Evolutionary conservation across 2,888 invertebrate species (phyloP), one percentile per base, ranked within the genome.

Genomic region (Protophormia terraenovae): DNA sequence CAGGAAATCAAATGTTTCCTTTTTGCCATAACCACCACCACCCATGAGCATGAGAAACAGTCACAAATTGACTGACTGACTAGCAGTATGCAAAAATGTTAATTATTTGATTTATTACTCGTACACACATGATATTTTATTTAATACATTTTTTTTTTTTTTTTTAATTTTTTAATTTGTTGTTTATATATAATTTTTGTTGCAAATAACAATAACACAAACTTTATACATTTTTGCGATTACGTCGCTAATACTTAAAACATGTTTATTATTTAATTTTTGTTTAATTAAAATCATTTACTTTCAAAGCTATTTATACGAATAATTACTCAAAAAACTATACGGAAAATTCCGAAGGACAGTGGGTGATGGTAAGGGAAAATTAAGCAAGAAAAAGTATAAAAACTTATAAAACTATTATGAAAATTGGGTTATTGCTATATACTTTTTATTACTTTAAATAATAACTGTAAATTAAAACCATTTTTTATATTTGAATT

Each of bases 211-310:
- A 50, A 62, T 10, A 29, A 67, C n/a, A n/a, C n/a, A 16, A 55
- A 32, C 19, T 41, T 29, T 55, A 24, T 71, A 8, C 47, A 38
- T 58, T 58, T 62, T 60, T 69, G 38, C 38, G 64, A 73, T 80
- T 84, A 73, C 53, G 45, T 64, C 69, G 41, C 27, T 29, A 50
- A 47, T 22, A 47, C 32, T 66, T 66, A 66, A 64, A 72, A 66
- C 64, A 66, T 66, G 78, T 55, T 64, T 78, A 69, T 84, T 84
- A 81, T 77, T 81, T 81, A 67, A 84, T 81, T 77, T 60, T 66
- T n/a, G n/a, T n/a, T n/a, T 69, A 85, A 69, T 81, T 85, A 71
- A 82, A 82, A 69, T 69, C 69, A 47, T 73, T 76, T 76, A 62
- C 78, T 85, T 75, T 75, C 73, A 66, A 24, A 78, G 27, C 29